phyloP scores from a whole-genome alignment of 2,888 invertebrate species.

The Epirrhoe tristata region DNA sequence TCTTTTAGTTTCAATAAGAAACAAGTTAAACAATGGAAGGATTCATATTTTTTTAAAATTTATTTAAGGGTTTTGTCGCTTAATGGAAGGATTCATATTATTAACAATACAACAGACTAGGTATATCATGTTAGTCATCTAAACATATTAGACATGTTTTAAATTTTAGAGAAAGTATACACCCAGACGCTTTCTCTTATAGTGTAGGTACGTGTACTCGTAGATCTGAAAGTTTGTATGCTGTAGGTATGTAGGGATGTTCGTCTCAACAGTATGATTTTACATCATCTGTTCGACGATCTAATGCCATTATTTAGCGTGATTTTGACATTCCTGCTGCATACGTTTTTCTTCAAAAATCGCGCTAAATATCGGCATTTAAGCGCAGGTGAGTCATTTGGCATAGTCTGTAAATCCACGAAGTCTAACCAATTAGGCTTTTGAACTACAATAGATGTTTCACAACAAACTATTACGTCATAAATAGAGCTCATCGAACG shows the following conservation, averaged over 20 bases:
- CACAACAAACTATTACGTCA: conserved; percentile 5
- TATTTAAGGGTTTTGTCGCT: too few relatives aligned
- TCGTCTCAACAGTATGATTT: too few relatives aligned
- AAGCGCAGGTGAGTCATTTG: too few relatives aligned
- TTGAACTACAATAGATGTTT: neutral
- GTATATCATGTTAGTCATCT: neutral
- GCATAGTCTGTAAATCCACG: neutral
- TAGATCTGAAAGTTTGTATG: neutral
- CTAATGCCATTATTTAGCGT: too few relatives aligned
- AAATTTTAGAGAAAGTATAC: neutral
- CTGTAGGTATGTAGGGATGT: neutral
- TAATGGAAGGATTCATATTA: neutral
- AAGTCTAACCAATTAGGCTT: neutral
- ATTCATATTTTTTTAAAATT: too few relatives aligned
- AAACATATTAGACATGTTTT: neutral
- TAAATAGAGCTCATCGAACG: neutral
- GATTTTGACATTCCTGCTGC: too few relatives aligned
- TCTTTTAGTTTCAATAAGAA: too few relatives aligned
- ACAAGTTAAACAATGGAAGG: too few relatives aligned
- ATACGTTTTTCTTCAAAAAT: too few relatives aligned
- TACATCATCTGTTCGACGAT: too few relatives aligned
- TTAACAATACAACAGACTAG: neutral
- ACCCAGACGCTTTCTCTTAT: neutral
- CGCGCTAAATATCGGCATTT: too few relatives aligned
- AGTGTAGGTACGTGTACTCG: neutral